phyloP scores from a whole-genome alignment of 2,113 vertebrate species.

The Podocnemis expansa region DNA sequence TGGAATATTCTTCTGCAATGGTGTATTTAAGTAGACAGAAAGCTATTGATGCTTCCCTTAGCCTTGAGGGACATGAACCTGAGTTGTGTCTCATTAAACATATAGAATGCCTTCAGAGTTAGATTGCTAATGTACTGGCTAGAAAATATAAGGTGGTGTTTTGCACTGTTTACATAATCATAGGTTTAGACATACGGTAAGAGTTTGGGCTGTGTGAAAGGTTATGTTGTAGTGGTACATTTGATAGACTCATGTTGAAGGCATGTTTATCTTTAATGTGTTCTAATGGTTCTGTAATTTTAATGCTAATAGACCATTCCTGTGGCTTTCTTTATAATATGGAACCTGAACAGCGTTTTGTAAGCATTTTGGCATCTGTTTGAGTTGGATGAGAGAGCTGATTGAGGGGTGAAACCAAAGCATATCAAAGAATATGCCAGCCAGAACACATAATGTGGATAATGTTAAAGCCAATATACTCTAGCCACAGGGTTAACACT shows the following conservation, averaged over 20 bases:
- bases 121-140: not conserved
- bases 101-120: not conserved
- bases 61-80: not conserved
- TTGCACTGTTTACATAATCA: not conserved
- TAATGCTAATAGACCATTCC: constrained; percentile 21
- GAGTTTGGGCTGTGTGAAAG: not conserved
- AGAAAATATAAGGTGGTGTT: not conserved
- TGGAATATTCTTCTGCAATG: not conserved
- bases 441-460: not conserved
- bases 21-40: not conserved
- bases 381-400: constrained; percentile 8
- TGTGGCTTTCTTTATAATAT: constrained; percentile 30
- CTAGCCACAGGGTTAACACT: not conserved
- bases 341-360: constrained; percentile 13
- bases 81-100: not conserved
- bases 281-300: not conserved
- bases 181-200: not conserved
- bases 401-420: constrained; percentile 10
- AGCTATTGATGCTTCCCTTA: not conserved
- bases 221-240: not conserved
- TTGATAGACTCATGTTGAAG: not conserved
- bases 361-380: constrained; percentile 20
- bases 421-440: not conserved
- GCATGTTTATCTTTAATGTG: not conserved
- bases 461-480: not conserved